Evolutionary conservation across 2,797 vertebrate genomes (phyloP).

Genomic region (Sylvia borin): DNA sequence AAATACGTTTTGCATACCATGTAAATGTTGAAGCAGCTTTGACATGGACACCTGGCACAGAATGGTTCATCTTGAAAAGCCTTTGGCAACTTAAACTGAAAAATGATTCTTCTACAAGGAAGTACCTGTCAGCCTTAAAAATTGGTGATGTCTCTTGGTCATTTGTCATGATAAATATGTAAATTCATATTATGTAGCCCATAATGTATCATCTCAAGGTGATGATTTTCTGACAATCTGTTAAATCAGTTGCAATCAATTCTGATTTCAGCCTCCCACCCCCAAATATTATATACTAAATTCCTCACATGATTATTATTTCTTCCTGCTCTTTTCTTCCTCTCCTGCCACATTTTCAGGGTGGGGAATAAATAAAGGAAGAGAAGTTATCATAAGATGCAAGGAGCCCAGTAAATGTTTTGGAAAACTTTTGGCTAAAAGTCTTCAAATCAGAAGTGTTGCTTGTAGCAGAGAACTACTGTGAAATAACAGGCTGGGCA

Average conservation of each 20-base stretch:
- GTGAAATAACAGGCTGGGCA: background rate
- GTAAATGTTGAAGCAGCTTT: background rate
- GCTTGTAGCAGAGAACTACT: background rate
- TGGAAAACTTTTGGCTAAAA: background rate
- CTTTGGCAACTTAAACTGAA: background rate
- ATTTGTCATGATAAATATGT: background rate
- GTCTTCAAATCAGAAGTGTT: background rate
- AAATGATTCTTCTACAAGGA: background rate
- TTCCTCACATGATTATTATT: background rate
- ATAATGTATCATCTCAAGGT: conserved; percentile 1
- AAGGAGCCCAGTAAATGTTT: background rate
- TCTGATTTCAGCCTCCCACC: accelerated
- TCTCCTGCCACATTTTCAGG: background rate
- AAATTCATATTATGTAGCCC: background rate
- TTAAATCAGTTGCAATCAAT: conserved; percentile 19
- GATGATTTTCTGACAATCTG: background rate
- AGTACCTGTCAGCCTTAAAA: conserved; percentile 10
- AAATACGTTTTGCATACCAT: background rate
- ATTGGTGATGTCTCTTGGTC: background rate
- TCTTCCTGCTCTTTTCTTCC: background rate
- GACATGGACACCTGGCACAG: background rate
- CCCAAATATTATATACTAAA: background rate
- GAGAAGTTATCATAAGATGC: background rate
- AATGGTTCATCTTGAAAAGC: background rate
- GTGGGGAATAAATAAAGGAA: background rate